Conservation (phyloP, 2,113 vertebrate species). For the Patagioenas fasciata region DNA sequence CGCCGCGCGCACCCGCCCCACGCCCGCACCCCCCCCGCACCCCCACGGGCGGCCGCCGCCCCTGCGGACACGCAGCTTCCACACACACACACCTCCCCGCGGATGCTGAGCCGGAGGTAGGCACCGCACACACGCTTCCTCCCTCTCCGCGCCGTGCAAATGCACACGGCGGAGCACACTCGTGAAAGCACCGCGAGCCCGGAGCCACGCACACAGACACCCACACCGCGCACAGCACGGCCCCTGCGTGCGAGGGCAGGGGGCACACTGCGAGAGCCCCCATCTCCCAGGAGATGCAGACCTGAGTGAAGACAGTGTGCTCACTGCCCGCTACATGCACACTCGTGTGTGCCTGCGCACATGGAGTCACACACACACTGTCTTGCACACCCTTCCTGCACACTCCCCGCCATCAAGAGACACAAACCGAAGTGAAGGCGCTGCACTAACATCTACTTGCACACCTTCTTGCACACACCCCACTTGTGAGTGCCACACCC, state of each 20-base stretch:
- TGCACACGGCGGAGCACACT: neutral
- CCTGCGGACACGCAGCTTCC: neutral
- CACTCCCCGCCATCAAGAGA: rapidly evolving
- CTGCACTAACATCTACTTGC: rapidly evolving
- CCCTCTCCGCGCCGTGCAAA: neutral
- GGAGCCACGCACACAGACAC: rapidly evolving
- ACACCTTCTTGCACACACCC: neutral
- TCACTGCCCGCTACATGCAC: rapidly evolving
- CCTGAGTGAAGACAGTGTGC: neutral
- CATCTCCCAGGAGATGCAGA: neutral
- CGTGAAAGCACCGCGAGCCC: neutral
- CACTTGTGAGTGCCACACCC: rapidly evolving
- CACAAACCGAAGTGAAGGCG: neutral
- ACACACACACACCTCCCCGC: neutral
- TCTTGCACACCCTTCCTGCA: rapidly evolving
- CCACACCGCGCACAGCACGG: rapidly evolving
- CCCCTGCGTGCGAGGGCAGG: neutral
- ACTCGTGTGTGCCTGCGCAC: rapidly evolving
- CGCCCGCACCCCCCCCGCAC: neutral
- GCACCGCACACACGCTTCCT: neutral
- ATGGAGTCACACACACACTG: rapidly evolving
- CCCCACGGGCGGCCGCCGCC: neutral
- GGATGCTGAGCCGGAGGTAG: too few species aligned
- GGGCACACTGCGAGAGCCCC: neutral
- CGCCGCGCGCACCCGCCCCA: neutral